These are phyloP conservation scores for Centroberyx gerrardi DNA, from an alignment of 2,797 vertebrate genomes.

Conservation along the genomic window DNA sequence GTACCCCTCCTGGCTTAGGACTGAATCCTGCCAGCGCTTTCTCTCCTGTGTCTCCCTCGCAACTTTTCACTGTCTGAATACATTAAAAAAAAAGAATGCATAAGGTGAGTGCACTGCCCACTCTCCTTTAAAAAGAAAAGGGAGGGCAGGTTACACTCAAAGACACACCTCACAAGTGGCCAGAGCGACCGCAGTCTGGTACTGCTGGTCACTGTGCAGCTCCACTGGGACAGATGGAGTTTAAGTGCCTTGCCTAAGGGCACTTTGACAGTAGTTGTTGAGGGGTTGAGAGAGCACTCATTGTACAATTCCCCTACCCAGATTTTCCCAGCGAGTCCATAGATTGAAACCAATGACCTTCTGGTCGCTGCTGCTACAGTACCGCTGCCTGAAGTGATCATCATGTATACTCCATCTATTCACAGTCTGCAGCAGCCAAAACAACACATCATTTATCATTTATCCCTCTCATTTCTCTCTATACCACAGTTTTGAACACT, in stretches of 20 bases:
- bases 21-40: slow-evolving; percentile 65
- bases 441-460: slow-evolving; percentile 66
- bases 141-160: slow-evolving; percentile 70
- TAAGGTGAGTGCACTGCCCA: slow-evolving; percentile 64
- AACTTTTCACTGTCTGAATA: slow-evolving; percentile 68
- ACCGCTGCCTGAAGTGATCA: slow-evolving; percentile 66
- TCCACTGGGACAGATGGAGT: slow-evolving; percentile 76
- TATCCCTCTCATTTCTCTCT: slow-evolving; percentile 55
- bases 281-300: slow-evolving; percentile 74
- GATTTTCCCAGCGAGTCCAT: slow-evolving; percentile 73
- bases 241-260: slow-evolving; percentile 79
- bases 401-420: slow-evolving; percentile 48
- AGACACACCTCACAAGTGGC: slow-evolving; percentile 70
- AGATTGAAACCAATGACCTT: slow-evolving; percentile 77
- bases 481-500: slow-evolving; percentile 66
- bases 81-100: slow-evolving; percentile 42
- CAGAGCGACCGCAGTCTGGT: slow-evolving; percentile 59
- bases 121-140: slow-evolving; percentile 57
- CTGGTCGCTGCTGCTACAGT: slow-evolving; percentile 58
- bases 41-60: slow-evolving; percentile 66
- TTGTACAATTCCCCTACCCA: slow-evolving; percentile 68
- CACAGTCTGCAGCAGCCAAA: slow-evolving; percentile 63
- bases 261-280: slow-evolving; percentile 76
- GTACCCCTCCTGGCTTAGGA: slow-evolving; percentile 65
- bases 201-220: slow-evolving; percentile 56